These are phyloP conservation scores for Drosophila subobscura DNA, from an alignment of 1,140 invertebrate genomes.

Conservation along the genomic window DNA sequence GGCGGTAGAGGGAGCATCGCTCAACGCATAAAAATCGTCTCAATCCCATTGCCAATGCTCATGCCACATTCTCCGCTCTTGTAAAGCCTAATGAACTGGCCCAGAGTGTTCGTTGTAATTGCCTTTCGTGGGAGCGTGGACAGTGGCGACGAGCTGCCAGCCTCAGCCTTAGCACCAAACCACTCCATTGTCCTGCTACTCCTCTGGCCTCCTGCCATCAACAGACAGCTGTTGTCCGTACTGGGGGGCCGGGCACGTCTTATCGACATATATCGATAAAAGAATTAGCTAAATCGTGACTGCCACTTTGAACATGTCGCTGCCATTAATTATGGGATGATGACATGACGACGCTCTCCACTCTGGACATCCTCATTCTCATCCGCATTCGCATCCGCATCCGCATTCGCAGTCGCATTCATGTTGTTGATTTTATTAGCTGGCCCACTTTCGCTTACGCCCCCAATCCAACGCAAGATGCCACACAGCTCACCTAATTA, in stretches of 20 bases:
- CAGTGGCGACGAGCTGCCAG: too few relatives aligned
- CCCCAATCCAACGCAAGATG: constrained; percentile 42
- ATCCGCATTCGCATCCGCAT: constrained; percentile 19
- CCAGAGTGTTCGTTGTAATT: constrained; percentile 53
- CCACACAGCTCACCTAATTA: constrained; percentile 66
- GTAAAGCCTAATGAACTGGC: constrained; percentile 53
- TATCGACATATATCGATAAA: constrained; percentile 82
- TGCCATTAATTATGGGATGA: constrained; percentile 80
- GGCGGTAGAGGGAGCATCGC: not conserved
- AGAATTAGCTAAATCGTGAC: constrained; percentile 83
- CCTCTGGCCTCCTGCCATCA: not conserved
- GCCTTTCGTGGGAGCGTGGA: constrained; percentile 12
- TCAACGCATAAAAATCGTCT: constrained; percentile 57
- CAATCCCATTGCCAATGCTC: constrained; percentile 11
- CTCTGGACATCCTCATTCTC: constrained; percentile 11
- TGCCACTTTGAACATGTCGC: constrained; percentile 76
- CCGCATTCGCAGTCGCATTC: constrained; percentile 8
- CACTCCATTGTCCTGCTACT: not conserved
- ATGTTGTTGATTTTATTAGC: constrained; percentile 77
- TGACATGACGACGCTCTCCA: constrained; percentile 60
- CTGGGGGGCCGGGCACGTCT: constrained; percentile 55
- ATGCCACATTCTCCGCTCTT: constrained; percentile 5
- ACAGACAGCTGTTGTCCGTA: constrained; percentile 45
- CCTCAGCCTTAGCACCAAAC: not conserved
- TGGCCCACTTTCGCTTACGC: constrained; percentile 59